phyloP scores from a whole-genome alignment of 2,888 invertebrate species.

The Dascillus cervinus region DNA sequence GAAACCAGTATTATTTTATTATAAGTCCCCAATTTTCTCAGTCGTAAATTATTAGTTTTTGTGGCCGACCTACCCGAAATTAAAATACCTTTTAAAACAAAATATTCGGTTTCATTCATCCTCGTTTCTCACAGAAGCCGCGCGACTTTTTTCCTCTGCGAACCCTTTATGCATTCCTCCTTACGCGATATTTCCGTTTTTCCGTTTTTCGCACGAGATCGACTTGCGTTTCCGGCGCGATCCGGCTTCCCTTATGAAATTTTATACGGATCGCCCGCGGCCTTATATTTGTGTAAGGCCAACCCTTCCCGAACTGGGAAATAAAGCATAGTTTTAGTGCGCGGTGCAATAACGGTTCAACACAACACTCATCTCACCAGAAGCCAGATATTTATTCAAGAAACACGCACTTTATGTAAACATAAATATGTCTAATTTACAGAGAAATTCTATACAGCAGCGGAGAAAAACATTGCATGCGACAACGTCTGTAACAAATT shows the following conservation, averaged over 20 bases:
- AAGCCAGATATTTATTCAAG: conserved; percentile 34
- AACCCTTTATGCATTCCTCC: too few relatives aligned
- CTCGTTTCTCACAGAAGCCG: too few relatives aligned
- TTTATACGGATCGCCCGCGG: conserved; percentile 16
- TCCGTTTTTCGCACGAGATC: conserved; percentile 22
- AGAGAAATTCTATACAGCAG: too few relatives aligned
- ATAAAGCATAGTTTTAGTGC: conserved; percentile 27
- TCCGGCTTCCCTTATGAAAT: too few relatives aligned
- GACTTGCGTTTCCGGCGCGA: conserved; percentile 21
- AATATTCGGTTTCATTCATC: conserved; percentile 32
- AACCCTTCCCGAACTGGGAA: conserved; percentile 21
- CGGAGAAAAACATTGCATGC: too few relatives aligned
- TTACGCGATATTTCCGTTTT: conserved; percentile 12
- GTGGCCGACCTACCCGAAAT: conserved; percentile 26
- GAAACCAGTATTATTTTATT: conserved; percentile 28
- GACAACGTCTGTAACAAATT: too few relatives aligned
- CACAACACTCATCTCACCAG: conserved; percentile 32
- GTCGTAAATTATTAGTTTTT: conserved; percentile 31
- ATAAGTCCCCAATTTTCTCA: conserved; percentile 26
- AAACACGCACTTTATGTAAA: conserved; percentile 33
- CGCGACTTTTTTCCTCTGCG: too few relatives aligned
- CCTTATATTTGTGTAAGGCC: conserved; percentile 5
- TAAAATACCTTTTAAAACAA: conserved; percentile 31
- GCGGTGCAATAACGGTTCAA: conserved; percentile 34
- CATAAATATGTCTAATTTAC: conserved; percentile 20